Base-by-base conservation (phyloP, 2,888 invertebrate species). In the Calameuta filiformis region DNA sequence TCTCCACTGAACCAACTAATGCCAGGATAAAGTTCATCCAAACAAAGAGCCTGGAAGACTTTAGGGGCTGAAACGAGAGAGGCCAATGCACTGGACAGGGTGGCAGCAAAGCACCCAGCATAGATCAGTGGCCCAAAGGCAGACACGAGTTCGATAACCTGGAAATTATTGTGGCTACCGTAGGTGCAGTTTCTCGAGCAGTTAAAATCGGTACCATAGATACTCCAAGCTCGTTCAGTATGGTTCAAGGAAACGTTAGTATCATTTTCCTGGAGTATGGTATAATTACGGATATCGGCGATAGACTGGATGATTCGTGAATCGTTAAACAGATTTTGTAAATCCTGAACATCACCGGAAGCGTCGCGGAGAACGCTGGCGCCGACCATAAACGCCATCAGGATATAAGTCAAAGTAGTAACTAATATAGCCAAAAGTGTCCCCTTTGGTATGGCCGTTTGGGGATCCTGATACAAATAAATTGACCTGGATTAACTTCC, bases 41-140 rank as follows among this genome's bases (percentile, higher is more conserved):
- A 96, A 77, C 98, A 98, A 73, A 99, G 93, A 0, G 98, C 98
- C 89, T 97, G 97, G 81, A 97, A 95, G 73, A 97, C 92, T 40
- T 97, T 93, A 9, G 99, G 99, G 2, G 99, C 99, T 0, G 98
- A 98, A 69, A 99, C 94, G 80, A 99, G 93, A 92, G 98, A 98
- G 1, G 99, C 99, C 69, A 99, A 93, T 0, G 99, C 98, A 0
- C 99, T 99, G 75, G 98, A 98, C 11, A 99, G 93, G 0, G 99
- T 99, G 4, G 99, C 99, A 1, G 99, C 98, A 93, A 98, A 99
- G 89, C 99, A 98, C 0, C 99, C 99, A 3, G 97, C 98, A 91
- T 98, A 97, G 88, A 98, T 98, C 35, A 99, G 93, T 0, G 98
- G 97, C 23, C 97, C 96, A 95, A 96, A 98, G 0, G 94, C 92